phyloP scores from a whole-genome alignment of 2,888 invertebrate species.

The Tanytarsus gracilentus region DNA sequence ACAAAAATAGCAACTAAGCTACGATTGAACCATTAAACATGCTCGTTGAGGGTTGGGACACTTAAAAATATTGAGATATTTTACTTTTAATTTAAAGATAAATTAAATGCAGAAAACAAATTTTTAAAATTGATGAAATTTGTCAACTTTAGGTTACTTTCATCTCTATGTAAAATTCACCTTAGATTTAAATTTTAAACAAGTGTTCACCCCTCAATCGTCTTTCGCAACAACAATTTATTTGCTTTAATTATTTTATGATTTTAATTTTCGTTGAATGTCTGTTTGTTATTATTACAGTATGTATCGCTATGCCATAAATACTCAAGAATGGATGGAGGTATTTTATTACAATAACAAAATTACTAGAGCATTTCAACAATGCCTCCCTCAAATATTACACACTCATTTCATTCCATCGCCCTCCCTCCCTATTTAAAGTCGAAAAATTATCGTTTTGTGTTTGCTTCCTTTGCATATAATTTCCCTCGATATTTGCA shows the following conservation, averaged over 20 bases:
- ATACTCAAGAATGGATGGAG: background rate
- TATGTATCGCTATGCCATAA: background rate
- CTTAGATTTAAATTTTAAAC: background rate
- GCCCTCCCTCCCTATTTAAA: background rate
- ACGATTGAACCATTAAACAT: no score
- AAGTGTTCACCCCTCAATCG: constrained; percentile 15
- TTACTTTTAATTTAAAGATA: no score
- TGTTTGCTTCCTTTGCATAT: background rate
- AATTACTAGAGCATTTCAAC: constrained; percentile 16
- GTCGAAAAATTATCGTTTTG: constrained; percentile 23
- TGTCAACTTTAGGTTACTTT: no score
- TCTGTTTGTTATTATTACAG: constrained; percentile 20
- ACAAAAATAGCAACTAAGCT: no score
- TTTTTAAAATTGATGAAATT: no score
- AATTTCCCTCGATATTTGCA: constrained; percentile 12
- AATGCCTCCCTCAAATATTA: constrained; percentile 21
- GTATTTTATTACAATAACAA: constrained; percentile 21
- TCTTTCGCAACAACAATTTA: constrained; percentile 17
- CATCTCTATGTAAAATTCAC: no score
- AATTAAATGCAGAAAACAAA: no score
- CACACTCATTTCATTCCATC: background rate
- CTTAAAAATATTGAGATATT: no score
- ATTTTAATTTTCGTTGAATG: constrained; percentile 19
- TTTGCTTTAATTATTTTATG: constrained; percentile 26
- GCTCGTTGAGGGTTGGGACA: no score